phyloP scores from a whole-genome alignment of 1,140 invertebrate genomes.

The Eupristina koningsbergeri region DNA sequence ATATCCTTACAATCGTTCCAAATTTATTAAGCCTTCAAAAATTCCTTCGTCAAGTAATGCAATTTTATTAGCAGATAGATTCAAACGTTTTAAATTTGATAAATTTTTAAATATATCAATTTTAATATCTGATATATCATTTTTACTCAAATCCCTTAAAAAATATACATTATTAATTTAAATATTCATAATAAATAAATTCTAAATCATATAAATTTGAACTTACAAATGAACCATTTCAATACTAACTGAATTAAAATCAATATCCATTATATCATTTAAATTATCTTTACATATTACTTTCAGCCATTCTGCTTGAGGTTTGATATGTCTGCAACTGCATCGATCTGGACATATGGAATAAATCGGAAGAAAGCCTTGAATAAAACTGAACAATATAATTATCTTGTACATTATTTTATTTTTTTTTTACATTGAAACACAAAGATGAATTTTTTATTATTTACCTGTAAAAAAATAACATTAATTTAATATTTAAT shows the following conservation, averaged over 20 bases:
- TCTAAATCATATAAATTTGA: slow-evolving; percentile 19
- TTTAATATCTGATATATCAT: slow-evolving; percentile 83
- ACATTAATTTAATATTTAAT: neutral
- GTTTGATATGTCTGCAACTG: slow-evolving; percentile 64
- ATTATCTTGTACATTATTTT: slow-evolving; percentile 51
- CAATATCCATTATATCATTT: slow-evolving; percentile 64
- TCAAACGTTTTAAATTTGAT: slow-evolving; percentile 79
- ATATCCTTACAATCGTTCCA: slow-evolving; percentile 77
- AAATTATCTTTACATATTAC: slow-evolving; percentile 66
- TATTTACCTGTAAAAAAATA: slow-evolving; percentile 52
- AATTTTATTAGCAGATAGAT: slow-evolving; percentile 80
- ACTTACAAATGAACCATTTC: slow-evolving; percentile 69
- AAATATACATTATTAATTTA: slow-evolving; percentile 34
- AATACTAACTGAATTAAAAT: slow-evolving; percentile 63
- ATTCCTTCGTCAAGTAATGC: slow-evolving; percentile 77
- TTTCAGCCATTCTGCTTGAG: slow-evolving; percentile 67
- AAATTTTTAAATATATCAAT: slow-evolving; percentile 82
- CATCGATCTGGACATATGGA: slow-evolving; percentile 63
- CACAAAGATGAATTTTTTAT: too few relatives aligned
- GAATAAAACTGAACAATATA: slow-evolving; percentile 60
- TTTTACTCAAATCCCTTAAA: slow-evolving; percentile 83
- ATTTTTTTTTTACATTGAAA: too few relatives aligned
- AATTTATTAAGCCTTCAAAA: slow-evolving; percentile 77
- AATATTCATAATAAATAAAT: slow-evolving; percentile 30
- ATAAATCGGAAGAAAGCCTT: slow-evolving; percentile 56